These are phyloP conservation scores for Saccostrea cuccullata DNA, from an alignment of 1,140 invertebrate genomes.

Conservation along the genomic window DNA sequence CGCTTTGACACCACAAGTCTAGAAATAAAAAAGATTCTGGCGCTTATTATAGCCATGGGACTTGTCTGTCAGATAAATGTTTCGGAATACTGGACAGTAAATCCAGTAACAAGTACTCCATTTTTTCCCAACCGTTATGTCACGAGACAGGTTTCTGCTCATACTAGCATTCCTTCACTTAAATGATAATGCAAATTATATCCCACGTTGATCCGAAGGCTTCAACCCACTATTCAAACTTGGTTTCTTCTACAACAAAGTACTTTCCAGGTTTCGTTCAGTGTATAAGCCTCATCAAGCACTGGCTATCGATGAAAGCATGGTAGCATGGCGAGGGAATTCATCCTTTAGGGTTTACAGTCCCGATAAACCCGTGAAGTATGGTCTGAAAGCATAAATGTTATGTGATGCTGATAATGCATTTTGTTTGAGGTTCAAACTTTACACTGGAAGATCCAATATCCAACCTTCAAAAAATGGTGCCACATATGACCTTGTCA, in stretches of 20 bases:
- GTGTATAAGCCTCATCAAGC: not conserved
- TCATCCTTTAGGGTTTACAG: constrained; percentile 53
- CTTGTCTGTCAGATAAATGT: not conserved
- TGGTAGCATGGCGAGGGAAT: not conserved
- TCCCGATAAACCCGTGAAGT: too few species aligned
- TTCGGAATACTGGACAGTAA: too few species aligned
- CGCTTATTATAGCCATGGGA: constrained; percentile 18
- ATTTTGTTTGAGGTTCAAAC: constrained; percentile 55
- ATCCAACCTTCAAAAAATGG: constrained; percentile 40
- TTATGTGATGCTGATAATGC: constrained; percentile 56
- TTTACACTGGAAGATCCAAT: constrained; percentile 57
- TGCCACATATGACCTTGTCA: too few species aligned
- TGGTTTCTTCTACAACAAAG: too few species aligned
- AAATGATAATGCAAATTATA: too few species aligned
- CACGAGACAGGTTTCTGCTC: too few species aligned
- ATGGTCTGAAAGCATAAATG: constrained; percentile 61
- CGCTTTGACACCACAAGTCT: not conserved
- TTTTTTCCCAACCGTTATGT: too few species aligned
- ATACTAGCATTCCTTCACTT: too few species aligned
- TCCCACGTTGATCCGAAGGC: too few species aligned
- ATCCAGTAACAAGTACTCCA: too few species aligned
- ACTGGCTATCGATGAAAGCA: not conserved
- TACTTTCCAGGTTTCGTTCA: too few species aligned
- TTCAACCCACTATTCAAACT: too few species aligned
- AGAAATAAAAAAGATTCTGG: constrained; percentile 14